These are phyloP conservation scores for Leucophenga montana DNA, from an alignment of 2,888 invertebrate genomes.

Conservation along the genomic window DNA sequence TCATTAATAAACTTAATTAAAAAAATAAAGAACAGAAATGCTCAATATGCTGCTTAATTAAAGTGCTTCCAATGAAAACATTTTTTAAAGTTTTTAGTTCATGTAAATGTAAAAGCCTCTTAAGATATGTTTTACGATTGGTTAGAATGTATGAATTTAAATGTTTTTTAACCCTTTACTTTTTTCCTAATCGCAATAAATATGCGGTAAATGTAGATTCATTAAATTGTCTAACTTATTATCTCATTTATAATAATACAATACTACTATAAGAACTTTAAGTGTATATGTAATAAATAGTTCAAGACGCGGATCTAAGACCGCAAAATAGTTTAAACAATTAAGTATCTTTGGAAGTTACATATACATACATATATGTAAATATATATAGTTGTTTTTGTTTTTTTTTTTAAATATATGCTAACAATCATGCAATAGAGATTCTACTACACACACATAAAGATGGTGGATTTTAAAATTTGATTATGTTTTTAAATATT, in stretches of 20 bases:
- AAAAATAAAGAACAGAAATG: conserved; percentile 29
- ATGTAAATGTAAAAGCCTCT: conserved; percentile 66
- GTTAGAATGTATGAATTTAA: conserved; percentile 14
- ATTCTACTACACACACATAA: conserved; percentile 51
- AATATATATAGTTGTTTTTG: conserved; percentile 38
- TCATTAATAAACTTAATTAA: conserved; percentile 63
- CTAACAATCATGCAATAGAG: conserved; percentile 36
- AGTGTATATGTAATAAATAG: conserved; percentile 17
- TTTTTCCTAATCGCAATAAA: conserved; percentile 26
- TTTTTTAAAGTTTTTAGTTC: conserved; percentile 45
- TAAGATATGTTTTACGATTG: conserved; percentile 59
- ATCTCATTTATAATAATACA: conserved; percentile 8
- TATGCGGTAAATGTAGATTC: conserved; percentile 22
- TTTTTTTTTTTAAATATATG: conserved; percentile 29
- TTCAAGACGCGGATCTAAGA: neutral
- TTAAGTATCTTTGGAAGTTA: conserved; percentile 27
- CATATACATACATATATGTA: conserved; percentile 4
- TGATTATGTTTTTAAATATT: conserved; percentile 40
- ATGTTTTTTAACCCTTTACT: conserved; percentile 3
- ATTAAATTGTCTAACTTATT: conserved; percentile 29
- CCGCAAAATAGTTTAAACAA: conserved; percentile 20
- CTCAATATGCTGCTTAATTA: conserved; percentile 39
- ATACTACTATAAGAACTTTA: conserved; percentile 21
- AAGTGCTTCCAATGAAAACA: conserved; percentile 4
- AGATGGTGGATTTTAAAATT: conserved; percentile 56